Percentiles rank a stretch among this genome's conserved stretches.
phyloP scores from a whole-genome alignment of 2,888 invertebrate species.

The Shargacucullia verbasci region DNA sequence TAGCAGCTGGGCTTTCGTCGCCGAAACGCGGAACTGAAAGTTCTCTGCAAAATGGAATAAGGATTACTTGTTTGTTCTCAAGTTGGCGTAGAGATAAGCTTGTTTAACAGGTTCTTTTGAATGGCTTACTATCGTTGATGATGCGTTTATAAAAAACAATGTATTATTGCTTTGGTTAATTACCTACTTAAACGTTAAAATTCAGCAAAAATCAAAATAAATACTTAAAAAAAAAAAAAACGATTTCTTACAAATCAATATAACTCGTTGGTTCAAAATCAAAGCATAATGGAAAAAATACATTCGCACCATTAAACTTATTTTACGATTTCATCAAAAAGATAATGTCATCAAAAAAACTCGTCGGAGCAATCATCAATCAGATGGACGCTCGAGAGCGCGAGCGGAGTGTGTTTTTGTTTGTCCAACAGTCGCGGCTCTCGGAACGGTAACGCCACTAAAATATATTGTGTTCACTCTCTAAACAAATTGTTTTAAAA shows the following conservation, averaged over 20 bases:
- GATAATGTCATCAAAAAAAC: slow-evolving; percentile 70
- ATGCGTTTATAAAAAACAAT: no score
- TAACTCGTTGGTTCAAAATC: slow-evolving; percentile 28
- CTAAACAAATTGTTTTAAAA: slow-evolving; percentile 55
- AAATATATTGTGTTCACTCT: slow-evolving; percentile 45
- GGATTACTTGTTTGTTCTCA: slow-evolving; percentile 48
- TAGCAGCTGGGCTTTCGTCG: slow-evolving; percentile 55
- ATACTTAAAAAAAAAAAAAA: no score
- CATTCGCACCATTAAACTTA: slow-evolving; percentile 61
- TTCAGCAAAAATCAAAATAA: no score
- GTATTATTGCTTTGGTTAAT: no score
- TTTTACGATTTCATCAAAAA: slow-evolving; percentile 63
- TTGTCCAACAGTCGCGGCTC: slow-evolving; percentile 56
- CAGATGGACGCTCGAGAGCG: slow-evolving; percentile 56
- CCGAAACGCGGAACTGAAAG: slow-evolving; percentile 39
- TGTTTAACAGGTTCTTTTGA: slow-evolving; percentile 7
- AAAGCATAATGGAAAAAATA: slow-evolving; percentile 59
- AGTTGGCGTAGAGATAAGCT: slow-evolving; percentile 33
- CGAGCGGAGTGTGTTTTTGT: slow-evolving; percentile 62
- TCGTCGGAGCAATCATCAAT: slow-evolving; percentile 66
- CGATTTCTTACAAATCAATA: slow-evolving; percentile 29
- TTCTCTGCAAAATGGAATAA: slow-evolving; percentile 44
- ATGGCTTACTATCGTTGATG: no score
- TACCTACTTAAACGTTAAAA: no score
- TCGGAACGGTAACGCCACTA: slow-evolving; percentile 33